These are phyloP conservation scores for Genyomyrus donnyi DNA, from an alignment of 2,113 vertebrate species.

Conservation along the genomic window DNA sequence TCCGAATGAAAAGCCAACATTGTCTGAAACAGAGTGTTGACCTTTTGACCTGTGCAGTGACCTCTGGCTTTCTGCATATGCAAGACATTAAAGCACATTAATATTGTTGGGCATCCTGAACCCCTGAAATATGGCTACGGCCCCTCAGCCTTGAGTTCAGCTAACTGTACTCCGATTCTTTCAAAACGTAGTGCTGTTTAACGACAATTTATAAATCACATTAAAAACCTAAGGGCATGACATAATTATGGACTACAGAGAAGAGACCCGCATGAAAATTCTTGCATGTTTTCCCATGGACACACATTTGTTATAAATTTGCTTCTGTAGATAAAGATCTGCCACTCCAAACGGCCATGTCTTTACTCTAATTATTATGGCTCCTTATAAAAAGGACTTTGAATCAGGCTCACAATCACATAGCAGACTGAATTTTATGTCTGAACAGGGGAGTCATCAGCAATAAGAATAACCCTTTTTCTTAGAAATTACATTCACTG, in stretches of 20 bases:
- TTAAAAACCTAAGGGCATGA: neutral
- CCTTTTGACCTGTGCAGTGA: slow-evolving; percentile 54
- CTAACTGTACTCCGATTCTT: neutral
- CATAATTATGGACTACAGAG: neutral
- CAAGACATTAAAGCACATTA: slow-evolving; percentile 66
- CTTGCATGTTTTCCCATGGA: neutral
- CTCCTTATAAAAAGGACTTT: neutral
- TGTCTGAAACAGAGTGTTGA: slow-evolving; percentile 65
- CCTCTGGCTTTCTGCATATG: slow-evolving; percentile 63
- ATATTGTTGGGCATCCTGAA: slow-evolving; percentile 45
- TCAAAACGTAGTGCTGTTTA: neutral
- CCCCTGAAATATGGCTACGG: neutral
- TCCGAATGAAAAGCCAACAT: slow-evolving; percentile 60
- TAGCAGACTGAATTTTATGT: neutral
- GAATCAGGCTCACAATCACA: neutral
- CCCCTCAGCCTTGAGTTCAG: neutral
- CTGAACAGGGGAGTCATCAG: neutral
- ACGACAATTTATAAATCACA: slow-evolving; percentile 3
- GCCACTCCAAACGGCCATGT: neutral
- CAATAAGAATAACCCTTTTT: neutral
- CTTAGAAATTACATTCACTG: neutral
- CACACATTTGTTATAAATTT: neutral
- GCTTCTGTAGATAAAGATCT: neutral
- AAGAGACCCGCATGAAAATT: neutral
- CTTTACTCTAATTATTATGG: neutral